Percentiles rank a stretch among this genome's conserved stretches.
phyloP scores from a whole-genome alignment of 2,797 vertebrate species.

The Rhinella marina region DNA sequence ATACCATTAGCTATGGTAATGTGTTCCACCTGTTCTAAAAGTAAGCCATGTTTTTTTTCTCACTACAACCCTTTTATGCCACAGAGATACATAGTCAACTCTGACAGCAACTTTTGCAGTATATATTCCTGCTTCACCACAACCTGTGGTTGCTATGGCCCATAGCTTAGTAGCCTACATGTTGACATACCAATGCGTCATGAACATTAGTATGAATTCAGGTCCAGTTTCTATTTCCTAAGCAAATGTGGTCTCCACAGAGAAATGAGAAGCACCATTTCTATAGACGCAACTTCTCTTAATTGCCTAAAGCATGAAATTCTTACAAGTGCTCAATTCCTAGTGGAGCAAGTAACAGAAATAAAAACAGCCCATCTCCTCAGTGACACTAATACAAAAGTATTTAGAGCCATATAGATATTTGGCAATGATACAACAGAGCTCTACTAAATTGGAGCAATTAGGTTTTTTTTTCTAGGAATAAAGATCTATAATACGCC shows the following conservation, averaged over 20 bases:
- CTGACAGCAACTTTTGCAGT: no score
- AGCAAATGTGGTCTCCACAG: neutral
- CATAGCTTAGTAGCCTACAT: neutral
- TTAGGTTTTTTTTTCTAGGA: neutral
- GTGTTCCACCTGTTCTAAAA: no score
- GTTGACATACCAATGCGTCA: neutral
- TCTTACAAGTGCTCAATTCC: neutral
- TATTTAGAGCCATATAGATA: neutral
- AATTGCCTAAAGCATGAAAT: neutral
- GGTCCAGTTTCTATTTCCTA: neutral
- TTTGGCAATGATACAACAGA: neutral
- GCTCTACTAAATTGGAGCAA: neutral
- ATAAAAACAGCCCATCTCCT: neutral
- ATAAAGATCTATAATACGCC: conserved; percentile 1
- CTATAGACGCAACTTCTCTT: neutral
- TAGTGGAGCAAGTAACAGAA: neutral
- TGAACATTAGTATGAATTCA: neutral
- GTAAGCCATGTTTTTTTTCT: no score
- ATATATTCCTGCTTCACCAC: neutral
- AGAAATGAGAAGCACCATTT: neutral
- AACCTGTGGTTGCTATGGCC: neutral
- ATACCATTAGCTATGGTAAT: no score
- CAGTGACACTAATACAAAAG: neutral
- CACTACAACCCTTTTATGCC: no score
- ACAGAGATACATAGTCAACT: no score